Evolutionary conservation across 2,888 invertebrate species (phyloP).

Genomic region (Apotomis capreana): DNA sequence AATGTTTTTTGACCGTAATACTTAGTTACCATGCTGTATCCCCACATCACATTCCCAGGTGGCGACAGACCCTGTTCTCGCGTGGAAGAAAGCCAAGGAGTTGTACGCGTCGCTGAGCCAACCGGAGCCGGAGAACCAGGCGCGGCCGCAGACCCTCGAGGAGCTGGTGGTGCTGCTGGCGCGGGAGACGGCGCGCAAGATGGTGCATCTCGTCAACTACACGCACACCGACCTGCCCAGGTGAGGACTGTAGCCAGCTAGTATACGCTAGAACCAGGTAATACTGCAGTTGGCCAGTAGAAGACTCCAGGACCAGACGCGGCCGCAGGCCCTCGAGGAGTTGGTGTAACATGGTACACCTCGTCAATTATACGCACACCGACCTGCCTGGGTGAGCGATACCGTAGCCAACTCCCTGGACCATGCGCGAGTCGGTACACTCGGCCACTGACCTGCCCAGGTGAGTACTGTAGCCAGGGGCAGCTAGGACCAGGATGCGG

Average conservation of each 20-base stretch:
- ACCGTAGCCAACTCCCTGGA: conserved; percentile 87
- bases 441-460: conserved; percentile 85
- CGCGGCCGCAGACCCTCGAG: conserved; percentile 89
- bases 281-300: too few species aligned
- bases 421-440: conserved; percentile 91
- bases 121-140: conserved; percentile 93
- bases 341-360: conserved; percentile 90
- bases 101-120: conserved; percentile 88
- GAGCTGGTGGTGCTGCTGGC: conserved; percentile 89
- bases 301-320: conserved; percentile 87
- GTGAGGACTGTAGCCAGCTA: conserved; percentile 83
- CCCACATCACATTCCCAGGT: conserved; percentile 76
- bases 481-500: conserved; percentile 91
- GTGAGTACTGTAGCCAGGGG: conserved; percentile 53
- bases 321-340: conserved; percentile 90
- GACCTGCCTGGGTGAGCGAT: conserved; percentile 82
- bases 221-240: conserved; percentile 85
- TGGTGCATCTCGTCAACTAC: conserved; percentile 91
- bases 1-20: too few species aligned
- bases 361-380: conserved; percentile 87
- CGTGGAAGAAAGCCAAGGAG: conserved; percentile 88
- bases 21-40: background rate
- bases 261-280: conserved; percentile 93
- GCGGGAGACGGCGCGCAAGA: conserved; percentile 89
- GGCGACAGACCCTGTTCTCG: conserved; percentile 90